Base-by-base conservation (phyloP, 2,113 vertebrate genomes). In the Cebus imitator region DNA sequence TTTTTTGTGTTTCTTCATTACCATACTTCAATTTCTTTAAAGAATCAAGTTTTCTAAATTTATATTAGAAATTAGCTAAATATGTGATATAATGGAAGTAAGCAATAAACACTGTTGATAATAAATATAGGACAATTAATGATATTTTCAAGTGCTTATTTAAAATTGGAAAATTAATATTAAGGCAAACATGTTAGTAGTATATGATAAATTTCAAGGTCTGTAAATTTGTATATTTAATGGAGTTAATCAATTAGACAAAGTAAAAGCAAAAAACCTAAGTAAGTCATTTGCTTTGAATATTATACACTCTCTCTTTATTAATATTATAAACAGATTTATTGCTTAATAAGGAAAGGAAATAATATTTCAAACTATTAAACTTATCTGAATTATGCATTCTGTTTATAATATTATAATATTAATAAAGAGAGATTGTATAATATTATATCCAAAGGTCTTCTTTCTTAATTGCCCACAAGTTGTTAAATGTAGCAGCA, bases 81-180 rank as follows among this genome's bases (percentile, higher is more conserved):
- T 86, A 48, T 1, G 18, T 37, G 10, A 4, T 35, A 10, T 52
- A 89, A 83, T 27, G 27, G 32, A 93, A 86, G 13, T 3, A 84
- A 91, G 40, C 5, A 88, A n/a, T 76, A 57, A 57, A 81, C 6
- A 40, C 3, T 58, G 5, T 20, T 61, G 50, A 72, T 76, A 50
- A 35, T 64, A 21, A 93, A 87, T 84, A 21, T 4, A 80, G 37
- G 23, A 35, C 1, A 3, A 76, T 55, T 70, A 84, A 82, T 75
- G n/a, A 83, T 61, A 61, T 70, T 50, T 27, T 55, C n/a, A 82
- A 78, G 37, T 86, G 3, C 20, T 91, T 79, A 70, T 21, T 88
- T 78, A 37, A 83, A 97, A n/a, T 57, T 84, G 43, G 23, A 93
- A 88, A 79, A 88, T 79, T 86, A 93, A 91, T 81, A 95, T 81